These are phyloP conservation scores for Bolborhynchus lineola DNA, from an alignment of 2,113 vertebrate genomes.

Conservation along the genomic window DNA sequence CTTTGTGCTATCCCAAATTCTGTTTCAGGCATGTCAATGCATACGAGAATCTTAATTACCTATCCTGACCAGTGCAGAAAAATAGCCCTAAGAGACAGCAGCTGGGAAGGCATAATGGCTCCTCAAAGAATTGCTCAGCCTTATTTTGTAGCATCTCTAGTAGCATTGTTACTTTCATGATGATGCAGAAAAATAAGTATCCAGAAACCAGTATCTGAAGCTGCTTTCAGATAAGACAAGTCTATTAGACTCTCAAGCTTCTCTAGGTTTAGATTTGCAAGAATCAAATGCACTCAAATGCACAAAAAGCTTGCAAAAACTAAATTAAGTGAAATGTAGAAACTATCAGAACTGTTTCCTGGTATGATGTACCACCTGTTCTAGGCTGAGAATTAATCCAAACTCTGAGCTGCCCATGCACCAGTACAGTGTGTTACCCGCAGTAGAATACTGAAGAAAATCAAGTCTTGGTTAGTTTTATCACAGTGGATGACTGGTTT, in stretches of 20 bases:
- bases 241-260: background rate
- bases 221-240: background rate
- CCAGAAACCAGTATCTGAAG: background rate
- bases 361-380: rapidly evolving
- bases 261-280: background rate
- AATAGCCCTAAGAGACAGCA: background rate
- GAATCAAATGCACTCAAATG: background rate
- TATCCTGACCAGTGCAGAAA: background rate
- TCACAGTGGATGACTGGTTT: background rate
- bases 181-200: background rate
- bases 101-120: background rate
- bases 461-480: background rate
- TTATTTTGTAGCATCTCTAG: background rate
- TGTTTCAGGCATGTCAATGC: background rate
- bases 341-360: background rate
- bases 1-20: background rate
- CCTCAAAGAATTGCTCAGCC: background rate
- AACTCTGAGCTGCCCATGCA: background rate
- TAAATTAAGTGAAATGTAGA: background rate
- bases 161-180: background rate
- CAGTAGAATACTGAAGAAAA: background rate
- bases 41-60: background rate
- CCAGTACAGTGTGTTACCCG: background rate
- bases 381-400: background rate
- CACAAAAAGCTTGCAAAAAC: background rate